Percentiles rank a stretch among this genome's conserved stretches.
Evolutionary conservation across 2,888 invertebrate genomes (phyloP).

Genomic region (Dryadula phaetusa): DNA sequence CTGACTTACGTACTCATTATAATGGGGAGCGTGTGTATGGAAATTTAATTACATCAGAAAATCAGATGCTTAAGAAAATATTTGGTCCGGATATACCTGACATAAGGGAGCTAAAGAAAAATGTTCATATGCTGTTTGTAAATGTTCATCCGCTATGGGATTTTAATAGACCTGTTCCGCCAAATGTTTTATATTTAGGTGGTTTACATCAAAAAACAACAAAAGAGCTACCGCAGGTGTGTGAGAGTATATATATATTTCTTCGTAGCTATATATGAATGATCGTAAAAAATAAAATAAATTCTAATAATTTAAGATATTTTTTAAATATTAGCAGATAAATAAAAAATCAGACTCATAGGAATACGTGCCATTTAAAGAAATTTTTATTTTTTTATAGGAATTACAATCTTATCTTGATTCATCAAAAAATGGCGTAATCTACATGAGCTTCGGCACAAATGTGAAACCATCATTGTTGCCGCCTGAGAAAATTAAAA

Average conservation of each 20-base stretch:
- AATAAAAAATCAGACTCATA: neutral
- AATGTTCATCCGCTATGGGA: conserved; percentile 68
- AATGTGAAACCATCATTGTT: conserved; percentile 57
- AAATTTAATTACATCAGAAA: conserved; percentile 36
- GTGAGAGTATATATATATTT: neutral
- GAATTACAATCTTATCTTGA: conserved; percentile 51
- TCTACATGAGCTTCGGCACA: conserved; percentile 66
- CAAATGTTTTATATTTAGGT: conserved; percentile 65
- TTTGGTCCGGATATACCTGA: conserved; percentile 53
- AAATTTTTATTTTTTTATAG: conserved; percentile 38
- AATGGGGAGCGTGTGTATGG: neutral
- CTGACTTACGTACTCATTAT: conserved; percentile 42
- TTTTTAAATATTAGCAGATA: neutral
- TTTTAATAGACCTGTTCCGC: conserved; percentile 63
- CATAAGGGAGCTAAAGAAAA: conserved; percentile 50
- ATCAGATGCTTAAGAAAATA: conserved; percentile 45
- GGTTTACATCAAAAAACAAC: conserved; percentile 63
- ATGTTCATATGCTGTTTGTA: conserved; percentile 65
- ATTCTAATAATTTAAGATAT: no score
- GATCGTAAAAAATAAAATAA: no score
- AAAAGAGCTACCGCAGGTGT: conserved; percentile 63
- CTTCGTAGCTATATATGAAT: no score
- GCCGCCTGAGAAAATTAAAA: conserved; percentile 47
- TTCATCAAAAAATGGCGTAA: conserved; percentile 57
- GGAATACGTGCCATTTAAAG: neutral